Percentiles rank a stretch among this genome's conserved stretches.
Evolutionary conservation across 2,797 vertebrate species (phyloP).

Genomic region (Gadopsis bispinosus): DNA sequence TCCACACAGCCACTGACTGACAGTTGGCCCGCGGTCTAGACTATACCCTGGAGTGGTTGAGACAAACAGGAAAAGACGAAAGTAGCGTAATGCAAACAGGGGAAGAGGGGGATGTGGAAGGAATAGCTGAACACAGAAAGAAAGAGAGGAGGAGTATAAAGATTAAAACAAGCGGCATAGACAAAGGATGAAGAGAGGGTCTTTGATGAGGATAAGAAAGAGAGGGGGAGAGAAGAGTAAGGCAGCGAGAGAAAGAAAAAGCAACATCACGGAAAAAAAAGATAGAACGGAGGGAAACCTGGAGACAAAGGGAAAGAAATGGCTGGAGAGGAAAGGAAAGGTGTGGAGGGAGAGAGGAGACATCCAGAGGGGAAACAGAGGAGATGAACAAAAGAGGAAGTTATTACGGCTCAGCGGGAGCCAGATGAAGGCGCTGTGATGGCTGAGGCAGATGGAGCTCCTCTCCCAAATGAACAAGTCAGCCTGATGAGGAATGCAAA

Average conservation of each 20-base stretch:
- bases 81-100: neutral
- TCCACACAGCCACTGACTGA: slow-evolving; percentile 77
- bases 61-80: neutral
- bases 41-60: slow-evolving; percentile 80
- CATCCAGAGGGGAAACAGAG: slow-evolving; percentile 25
- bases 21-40: slow-evolving; percentile 77
- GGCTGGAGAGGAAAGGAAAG: slow-evolving; percentile 18
- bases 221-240: neutral
- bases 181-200: neutral
- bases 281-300: neutral
- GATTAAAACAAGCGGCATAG: neutral
- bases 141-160: neutral
- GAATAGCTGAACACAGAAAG: neutral
- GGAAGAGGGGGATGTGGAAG: neutral
- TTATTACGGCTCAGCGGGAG: slow-evolving; percentile 65
- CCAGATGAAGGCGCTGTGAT: slow-evolving; percentile 59
- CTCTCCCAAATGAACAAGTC: slow-evolving; percentile 58
- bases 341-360: slow-evolving; percentile 28
- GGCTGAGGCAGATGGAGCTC: slow-evolving; percentile 60
- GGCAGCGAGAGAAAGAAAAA: neutral
- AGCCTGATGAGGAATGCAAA: slow-evolving; percentile 56
- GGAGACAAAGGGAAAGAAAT: neutral
- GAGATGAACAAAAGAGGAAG: slow-evolving; percentile 57
- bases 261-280: neutral
- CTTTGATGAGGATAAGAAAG: neutral